Base-by-base conservation (phyloP, 2,113 vertebrate species). In the Solea solea region DNA sequence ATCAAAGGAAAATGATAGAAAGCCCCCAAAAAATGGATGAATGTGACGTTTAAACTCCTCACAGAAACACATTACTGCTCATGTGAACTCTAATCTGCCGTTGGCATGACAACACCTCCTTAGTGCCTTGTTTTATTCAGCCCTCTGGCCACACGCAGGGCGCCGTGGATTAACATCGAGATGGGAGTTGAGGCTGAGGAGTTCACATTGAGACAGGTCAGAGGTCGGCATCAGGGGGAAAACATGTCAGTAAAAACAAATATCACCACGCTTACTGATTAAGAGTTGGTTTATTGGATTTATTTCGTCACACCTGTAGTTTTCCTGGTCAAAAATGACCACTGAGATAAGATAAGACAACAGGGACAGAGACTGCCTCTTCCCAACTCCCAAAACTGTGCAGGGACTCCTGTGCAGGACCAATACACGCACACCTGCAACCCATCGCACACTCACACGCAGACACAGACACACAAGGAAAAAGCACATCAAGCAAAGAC, bases 91-190 rank as follows among this genome's bases (percentile, higher is more conserved):
- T 45, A 49, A 84, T 72, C 68, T 72, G 44, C 62, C 13, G 25
- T 71, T 16, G 63, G 57, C 58, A 61, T 78, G 78, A 71, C 78
- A 75, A 72, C 63, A 16, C 70, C 49, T 72, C 59, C 63, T 71
- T 77, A 65, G 41, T 7, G 65, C 44, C 49, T 41, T 16, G 50
- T 28, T 34, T 55, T 12, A 64, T 41, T 58, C 54, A 12, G 15
- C 57, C 60, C 45, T 42, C 21, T 13, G 44, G 54, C 45, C 56
- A 13, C 12, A 21, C 4, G 1, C 59, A 34, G 51, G 39, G 16
- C 25, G 50, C 45, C 52, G n/a, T 14, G 74, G 56, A 70, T 74
- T 70, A 28, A 12, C 60, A 51, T 44, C 64, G 40, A 44, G 44
- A 27, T 49, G 27, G 15, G 28, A 2, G 39, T 40, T 1, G 40